Evolutionary conservation across 1,140 invertebrate species (phyloP).

Genomic region (Anagrus nilaparvatae): DNA sequence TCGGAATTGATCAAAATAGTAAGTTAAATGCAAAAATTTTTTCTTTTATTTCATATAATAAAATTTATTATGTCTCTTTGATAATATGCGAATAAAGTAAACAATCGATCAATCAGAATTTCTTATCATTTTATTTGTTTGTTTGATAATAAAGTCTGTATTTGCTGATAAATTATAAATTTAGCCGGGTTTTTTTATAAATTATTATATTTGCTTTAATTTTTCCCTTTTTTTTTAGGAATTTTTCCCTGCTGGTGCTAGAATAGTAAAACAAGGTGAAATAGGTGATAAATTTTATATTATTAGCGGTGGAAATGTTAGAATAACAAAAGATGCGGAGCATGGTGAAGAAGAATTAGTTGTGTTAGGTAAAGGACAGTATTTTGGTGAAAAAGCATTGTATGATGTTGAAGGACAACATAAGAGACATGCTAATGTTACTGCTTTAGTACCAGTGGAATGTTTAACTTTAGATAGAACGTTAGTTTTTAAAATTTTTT

Average conservation of each 20-base stretch:
- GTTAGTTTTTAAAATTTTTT: slow-evolving; percentile 40
- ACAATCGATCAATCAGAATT: too few relatives aligned
- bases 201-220: too few relatives aligned
- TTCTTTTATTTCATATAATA: not conserved
- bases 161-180: slow-evolving; percentile 1
- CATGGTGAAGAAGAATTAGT: slow-evolving; percentile 51
- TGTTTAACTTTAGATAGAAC: slow-evolving; percentile 80
- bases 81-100: too few relatives aligned
- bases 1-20: slow-evolving; percentile 83
- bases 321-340: slow-evolving; percentile 56
- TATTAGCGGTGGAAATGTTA: slow-evolving; percentile 81
- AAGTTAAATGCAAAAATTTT: too few relatives aligned
- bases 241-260: slow-evolving; percentile 73
- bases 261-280: slow-evolving; percentile 88
- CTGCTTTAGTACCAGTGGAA: slow-evolving; percentile 76
- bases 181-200: not conserved
- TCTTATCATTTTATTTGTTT: too few relatives aligned
- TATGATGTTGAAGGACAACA: slow-evolving; percentile 57
- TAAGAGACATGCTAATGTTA: slow-evolving; percentile 76
- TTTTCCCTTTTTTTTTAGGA: slow-evolving; percentile 44
- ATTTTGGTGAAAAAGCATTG: slow-evolving; percentile 71
- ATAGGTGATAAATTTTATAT: slow-evolving; percentile 94
- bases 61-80: not conserved
- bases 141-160: too few relatives aligned
- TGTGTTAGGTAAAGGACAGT: slow-evolving; percentile 58